A percentile compares a stretch with the other conserved stretches of the same genome.
Evolutionary conservation across 2,888 invertebrate genomes (phyloP).

Genomic region (Linyphia triangularis): DNA sequence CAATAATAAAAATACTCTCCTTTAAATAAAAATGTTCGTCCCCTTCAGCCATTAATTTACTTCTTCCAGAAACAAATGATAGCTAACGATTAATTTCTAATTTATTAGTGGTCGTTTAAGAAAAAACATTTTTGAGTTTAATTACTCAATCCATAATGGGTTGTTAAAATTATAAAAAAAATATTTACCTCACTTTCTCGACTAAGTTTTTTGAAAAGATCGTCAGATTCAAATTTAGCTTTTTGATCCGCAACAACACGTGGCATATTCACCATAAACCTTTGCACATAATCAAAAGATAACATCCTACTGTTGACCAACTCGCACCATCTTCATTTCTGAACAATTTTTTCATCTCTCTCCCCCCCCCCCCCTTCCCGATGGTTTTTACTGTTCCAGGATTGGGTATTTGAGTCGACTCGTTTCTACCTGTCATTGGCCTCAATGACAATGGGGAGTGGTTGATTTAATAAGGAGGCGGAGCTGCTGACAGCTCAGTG

Average conservation of each 20-base stretch:
- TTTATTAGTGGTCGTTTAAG: too few relatives aligned
- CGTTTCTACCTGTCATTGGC: conserved; percentile 47
- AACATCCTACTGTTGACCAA: conserved; percentile 26
- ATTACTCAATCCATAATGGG: background rate
- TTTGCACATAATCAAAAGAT: conserved; percentile 41
- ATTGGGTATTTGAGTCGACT: conserved; percentile 16
- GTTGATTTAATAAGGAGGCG: conserved; percentile 23
- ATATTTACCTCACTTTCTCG: conserved; percentile 93
- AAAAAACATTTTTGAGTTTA: too few relatives aligned
- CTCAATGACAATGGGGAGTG: conserved; percentile 55
- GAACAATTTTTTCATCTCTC: background rate
- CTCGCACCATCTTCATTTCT: background rate
- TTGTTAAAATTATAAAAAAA: background rate
- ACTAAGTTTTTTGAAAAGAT: conserved; percentile 94
- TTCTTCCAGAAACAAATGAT: too few relatives aligned
- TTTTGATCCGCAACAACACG: conserved; percentile 97
- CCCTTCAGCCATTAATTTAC: too few relatives aligned
- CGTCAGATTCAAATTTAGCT: conserved; percentile 96
- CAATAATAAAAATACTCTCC: too few relatives aligned
- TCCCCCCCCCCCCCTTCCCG: background rate
- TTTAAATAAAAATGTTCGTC: too few relatives aligned
- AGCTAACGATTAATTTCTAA: too few relatives aligned
- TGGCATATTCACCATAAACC: conserved; percentile 95
- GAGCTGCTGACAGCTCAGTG: conserved; percentile 28
- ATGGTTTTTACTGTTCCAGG: background rate